These are phyloP conservation scores for Hippocampus comes DNA, from an alignment of 2,113 vertebrate species.

Conservation along the genomic window DNA sequence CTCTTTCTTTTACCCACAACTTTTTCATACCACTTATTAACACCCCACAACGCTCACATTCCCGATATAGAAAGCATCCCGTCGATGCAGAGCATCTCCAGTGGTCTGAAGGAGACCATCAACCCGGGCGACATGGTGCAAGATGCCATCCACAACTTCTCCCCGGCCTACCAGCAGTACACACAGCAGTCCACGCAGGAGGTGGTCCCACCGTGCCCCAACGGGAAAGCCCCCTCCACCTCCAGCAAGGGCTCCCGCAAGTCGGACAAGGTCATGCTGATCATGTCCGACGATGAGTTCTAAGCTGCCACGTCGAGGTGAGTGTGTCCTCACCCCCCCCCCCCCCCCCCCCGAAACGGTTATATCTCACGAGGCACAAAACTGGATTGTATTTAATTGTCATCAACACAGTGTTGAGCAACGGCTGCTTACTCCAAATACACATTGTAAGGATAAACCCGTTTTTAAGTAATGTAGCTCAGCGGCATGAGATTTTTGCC, in stretches of 20 bases:
- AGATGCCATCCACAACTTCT: constrained; percentile 92
- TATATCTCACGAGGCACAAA: constrained; percentile 6
- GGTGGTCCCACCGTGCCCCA: constrained; percentile 67
- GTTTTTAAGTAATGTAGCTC: constrained; percentile 19
- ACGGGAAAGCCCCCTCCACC: constrained; percentile 57
- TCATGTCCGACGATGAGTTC: constrained; percentile 84
- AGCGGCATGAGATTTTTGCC: constrained; percentile 11
- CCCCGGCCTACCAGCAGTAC: constrained; percentile 85
- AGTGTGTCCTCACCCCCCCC: constrained; percentile 23
- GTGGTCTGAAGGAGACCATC: constrained; percentile 89
- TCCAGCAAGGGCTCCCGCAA: constrained; percentile 65
- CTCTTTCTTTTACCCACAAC: not conserved
- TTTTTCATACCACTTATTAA: too few relatives aligned
- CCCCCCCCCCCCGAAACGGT: not conserved
- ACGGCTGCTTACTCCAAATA: constrained; percentile 24
- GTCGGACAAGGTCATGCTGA: constrained; percentile 89
- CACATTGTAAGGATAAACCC: constrained; percentile 22
- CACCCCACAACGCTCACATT: not conserved
- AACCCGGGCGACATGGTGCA: constrained; percentile 91
- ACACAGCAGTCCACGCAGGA: constrained; percentile 89
- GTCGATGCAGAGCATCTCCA: constrained; percentile 94
- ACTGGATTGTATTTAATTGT: constrained; percentile 42
- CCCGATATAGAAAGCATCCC: constrained; percentile 71
- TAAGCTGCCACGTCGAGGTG: constrained; percentile 63
- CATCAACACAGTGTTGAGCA: constrained; percentile 42